phyloP scores from a whole-genome alignment of 2,888 invertebrate species.

The Ophion ventricosus region DNA sequence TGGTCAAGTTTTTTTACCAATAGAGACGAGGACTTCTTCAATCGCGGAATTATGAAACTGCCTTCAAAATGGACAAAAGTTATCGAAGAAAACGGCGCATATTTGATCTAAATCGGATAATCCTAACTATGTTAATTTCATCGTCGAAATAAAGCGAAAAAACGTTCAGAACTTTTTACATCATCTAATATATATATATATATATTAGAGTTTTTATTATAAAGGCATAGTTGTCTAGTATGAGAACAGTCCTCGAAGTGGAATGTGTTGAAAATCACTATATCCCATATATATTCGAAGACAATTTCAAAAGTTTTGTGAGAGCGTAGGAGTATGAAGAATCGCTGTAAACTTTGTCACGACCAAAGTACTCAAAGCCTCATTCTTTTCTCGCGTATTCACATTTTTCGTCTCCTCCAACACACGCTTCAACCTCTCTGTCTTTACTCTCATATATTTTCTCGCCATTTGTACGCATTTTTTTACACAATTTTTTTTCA shows the following conservation, averaged over 20 bases:
- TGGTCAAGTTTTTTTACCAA: too few relatives aligned
- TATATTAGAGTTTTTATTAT: neutral
- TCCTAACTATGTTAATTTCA: too few relatives aligned
- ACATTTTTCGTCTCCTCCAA: conserved; percentile 23
- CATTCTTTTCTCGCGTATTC: conserved; percentile 35
- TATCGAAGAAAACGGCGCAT: too few relatives aligned
- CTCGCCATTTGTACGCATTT: conserved; percentile 41
- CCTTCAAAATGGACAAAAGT: too few relatives aligned
- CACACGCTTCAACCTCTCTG: conserved; percentile 10
- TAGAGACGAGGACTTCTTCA: too few relatives aligned
- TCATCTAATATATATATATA: too few relatives aligned
- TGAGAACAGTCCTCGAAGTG: neutral
- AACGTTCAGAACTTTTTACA: too few relatives aligned
- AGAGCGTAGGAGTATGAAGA: conserved; percentile 48
- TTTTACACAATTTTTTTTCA: conserved; percentile 15
- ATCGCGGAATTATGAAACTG: too few relatives aligned
- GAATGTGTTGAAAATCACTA: neutral
- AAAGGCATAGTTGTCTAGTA: neutral
- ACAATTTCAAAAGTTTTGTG: conserved; percentile 33
- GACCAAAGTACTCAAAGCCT: conserved; percentile 56
- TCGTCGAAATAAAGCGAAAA: too few relatives aligned
- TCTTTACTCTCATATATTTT: conserved; percentile 38
- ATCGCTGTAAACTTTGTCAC: conserved; percentile 59
- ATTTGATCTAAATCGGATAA: too few relatives aligned
- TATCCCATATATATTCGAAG: too few relatives aligned